Percentiles rank a stretch among this genome's conserved stretches.
Evolutionary conservation across 1,140 invertebrate species (phyloP).

Genomic region (Doryteuthis pealeii): DNA sequence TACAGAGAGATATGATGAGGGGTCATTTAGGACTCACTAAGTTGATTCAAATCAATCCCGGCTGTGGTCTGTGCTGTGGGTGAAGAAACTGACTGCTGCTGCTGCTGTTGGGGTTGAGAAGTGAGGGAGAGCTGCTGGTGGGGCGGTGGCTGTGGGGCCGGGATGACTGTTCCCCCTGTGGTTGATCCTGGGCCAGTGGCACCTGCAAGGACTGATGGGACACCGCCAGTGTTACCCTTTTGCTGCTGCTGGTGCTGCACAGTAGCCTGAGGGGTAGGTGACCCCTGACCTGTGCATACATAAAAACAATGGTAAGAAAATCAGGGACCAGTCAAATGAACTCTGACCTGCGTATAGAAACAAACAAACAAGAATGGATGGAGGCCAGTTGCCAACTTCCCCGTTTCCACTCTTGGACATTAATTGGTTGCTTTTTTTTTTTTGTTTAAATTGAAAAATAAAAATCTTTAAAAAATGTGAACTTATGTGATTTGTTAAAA

Average conservation of each 20-base stretch:
- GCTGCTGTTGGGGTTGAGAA: slow-evolving; percentile 13
- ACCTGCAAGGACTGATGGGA: neutral
- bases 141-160: neutral
- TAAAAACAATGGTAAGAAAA: slow-evolving; percentile 8
- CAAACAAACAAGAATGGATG: neutral
- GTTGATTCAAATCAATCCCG: slow-evolving; percentile 17
- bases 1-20: neutral
- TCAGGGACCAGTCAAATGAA: neutral
- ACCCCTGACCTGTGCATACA: slow-evolving; percentile 31
- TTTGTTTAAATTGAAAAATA: too few species aligned
- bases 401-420: too few species aligned
- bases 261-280: slow-evolving; percentile 31
- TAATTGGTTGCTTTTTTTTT: too few species aligned
- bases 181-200: neutral
- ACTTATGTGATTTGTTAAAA: too few species aligned
- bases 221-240: neutral
- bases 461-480: too few species aligned
- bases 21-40: slow-evolving; percentile 16
- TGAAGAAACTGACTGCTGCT: slow-evolving; percentile 3
- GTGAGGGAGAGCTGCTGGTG: neutral
- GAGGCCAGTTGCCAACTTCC: neutral
- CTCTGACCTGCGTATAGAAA: slow-evolving; percentile 20
- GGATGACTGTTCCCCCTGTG: neutral
- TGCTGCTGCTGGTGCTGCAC: slow-evolving; percentile 31
- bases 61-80: slow-evolving; percentile 1